Evolutionary conservation across 2,888 invertebrate genomes (phyloP), one percentile per base, ranked within the genome.

Genomic region (Itoplectis maculator): DNA sequence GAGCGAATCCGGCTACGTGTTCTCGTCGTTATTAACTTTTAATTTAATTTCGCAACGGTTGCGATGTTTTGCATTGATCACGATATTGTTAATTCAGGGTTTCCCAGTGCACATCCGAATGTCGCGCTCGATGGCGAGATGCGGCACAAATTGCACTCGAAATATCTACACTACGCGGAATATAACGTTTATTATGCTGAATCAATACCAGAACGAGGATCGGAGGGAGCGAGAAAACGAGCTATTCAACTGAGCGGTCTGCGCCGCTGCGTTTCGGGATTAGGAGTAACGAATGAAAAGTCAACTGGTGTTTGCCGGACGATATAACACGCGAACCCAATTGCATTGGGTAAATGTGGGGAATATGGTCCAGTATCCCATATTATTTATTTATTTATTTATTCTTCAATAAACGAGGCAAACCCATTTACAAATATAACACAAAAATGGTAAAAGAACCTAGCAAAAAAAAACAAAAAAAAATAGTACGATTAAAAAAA

Each of bases 201-300:
- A 69, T 69, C 69, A 69, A 69, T 69, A 69, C 49, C 40, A 7
- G 40, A 69, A 69, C 51, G 20, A 40, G 51, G 54, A 3, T 54
- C 51, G 1, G 29, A 18, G n/a, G n/a, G 54, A 54, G 29, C n/a
- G 51, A 54, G 56, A 70, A 47, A 66, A 42, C n/a, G 20, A 56
- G 59, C 20, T 47, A 23, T 13, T 47, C 18, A 20, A 18, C 59
- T 5, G 49, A 59, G 42, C 72, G 72, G 37, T 61, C 15, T n/a
- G 23, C 45, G 9, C 49, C 29, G 40, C 35, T 18, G 73, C n/a
- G n/a, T 40, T 20, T 13, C 8, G 35, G 82, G 54, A 78, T 82
- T 82, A 82, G 78, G 70, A 59, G 69, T 59, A 70, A 79, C 70
- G 78, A 82, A 79, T 82, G 78, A 65, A 75, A 78, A 79, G 78